Percentiles rank a stretch among this genome's conserved stretches.
Conservation (phyloP, 2,113 vertebrate genomes). For the Lipotes vexillifer region DNA sequence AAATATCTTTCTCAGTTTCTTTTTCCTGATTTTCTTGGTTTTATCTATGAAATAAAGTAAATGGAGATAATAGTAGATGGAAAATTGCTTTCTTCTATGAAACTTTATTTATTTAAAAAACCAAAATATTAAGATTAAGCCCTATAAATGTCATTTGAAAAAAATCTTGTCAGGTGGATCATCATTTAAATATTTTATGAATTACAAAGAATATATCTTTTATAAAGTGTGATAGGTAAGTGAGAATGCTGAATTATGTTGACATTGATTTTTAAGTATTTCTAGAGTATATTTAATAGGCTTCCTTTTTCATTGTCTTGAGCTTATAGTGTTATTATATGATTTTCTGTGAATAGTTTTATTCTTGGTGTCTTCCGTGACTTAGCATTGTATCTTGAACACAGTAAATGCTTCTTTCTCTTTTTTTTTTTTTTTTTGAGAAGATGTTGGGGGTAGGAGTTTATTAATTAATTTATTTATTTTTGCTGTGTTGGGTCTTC, state of each 20-base stretch:
- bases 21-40: not conserved
- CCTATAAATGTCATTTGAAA: not conserved
- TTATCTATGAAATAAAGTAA: conserved; percentile 1
- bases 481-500: no score
- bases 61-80: not conserved
- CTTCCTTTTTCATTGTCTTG: not conserved
- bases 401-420: not conserved
- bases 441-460: no score
- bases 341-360: conserved; percentile 19
- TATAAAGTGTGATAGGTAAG: not conserved
- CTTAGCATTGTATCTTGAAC: not conserved
- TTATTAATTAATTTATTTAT: no score
- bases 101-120: not conserved
- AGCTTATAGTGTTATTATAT: not conserved
- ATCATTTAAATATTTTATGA: conserved; percentile 10
- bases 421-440: not conserved
- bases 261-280: not conserved
- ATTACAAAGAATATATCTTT: not conserved
- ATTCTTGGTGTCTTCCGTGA: not conserved
- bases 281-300: not conserved
- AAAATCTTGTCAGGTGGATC: not conserved
- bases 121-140: not conserved
- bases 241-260: conserved; percentile 18
- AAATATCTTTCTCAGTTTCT: not conserved
- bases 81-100: not conserved